phyloP scores from a whole-genome alignment of 53 echinoderm and acorn worm species.

The Hippasteria phrygiana region DNA sequence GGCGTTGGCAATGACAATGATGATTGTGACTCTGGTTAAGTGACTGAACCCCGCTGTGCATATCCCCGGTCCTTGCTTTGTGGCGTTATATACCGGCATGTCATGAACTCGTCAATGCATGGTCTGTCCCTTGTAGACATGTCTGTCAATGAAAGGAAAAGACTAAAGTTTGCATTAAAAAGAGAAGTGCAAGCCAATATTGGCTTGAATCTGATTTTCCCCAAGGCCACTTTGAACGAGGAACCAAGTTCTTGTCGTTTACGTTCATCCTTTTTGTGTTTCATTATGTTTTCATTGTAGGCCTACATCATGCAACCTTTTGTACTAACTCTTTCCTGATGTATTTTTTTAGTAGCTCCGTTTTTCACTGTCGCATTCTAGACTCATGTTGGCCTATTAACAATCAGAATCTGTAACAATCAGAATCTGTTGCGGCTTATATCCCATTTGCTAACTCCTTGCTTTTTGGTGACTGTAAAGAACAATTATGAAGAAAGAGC shows the following conservation, averaged over 20 bases:
- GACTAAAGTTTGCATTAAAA: not conserved
- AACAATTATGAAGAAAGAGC: no score
- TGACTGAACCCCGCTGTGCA: no score
- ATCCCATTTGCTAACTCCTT: not conserved
- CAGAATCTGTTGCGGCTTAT: no score
- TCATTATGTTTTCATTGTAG: not conserved
- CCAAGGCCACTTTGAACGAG: conserved; percentile 37
- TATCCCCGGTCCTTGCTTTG: no score
- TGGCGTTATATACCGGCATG: no score
- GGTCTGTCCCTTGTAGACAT: not conserved
- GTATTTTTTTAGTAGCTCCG: not conserved
- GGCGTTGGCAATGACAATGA: not conserved
- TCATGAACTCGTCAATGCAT: no score
- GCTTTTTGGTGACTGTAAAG: not conserved
- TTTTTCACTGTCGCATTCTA: not conserved
- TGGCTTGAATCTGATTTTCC: not conserved
- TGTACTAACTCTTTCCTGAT: not conserved
- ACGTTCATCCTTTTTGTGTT: not conserved
- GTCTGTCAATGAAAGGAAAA: not conserved
- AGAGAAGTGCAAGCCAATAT: not conserved
- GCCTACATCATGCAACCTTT: no score
- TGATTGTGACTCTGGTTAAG: no score
- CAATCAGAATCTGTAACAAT: no score
- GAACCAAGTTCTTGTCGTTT: conserved; percentile 58
- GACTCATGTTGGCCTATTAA: no score